A percentile compares a stretch with the other conserved stretches of the same genome.
phyloP scores from a whole-genome alignment of 2,888 invertebrate genomes.

The Apodemia duryi region DNA sequence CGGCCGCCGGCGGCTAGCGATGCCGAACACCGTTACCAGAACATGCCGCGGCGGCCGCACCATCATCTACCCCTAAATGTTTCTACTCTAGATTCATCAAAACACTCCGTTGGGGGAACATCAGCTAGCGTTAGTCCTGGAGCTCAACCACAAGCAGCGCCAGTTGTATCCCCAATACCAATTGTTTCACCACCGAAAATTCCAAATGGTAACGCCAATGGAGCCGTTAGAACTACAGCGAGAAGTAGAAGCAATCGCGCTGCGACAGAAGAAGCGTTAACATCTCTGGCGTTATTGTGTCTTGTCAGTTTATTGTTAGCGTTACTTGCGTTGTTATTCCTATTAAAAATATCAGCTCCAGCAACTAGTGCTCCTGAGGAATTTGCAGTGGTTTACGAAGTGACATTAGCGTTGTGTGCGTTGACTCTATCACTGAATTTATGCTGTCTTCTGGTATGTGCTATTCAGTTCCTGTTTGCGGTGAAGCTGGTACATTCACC shows the following conservation, averaged over 20 bases:
- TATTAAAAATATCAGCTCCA: slow-evolving; percentile 89
- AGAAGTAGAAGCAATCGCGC: slow-evolving; percentile 59
- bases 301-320: slow-evolving; percentile 91
- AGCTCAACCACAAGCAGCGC: slow-evolving; percentile 50
- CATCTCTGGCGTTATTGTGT: slow-evolving; percentile 91
- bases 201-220: slow-evolving; percentile 78
- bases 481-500: slow-evolving; percentile 94
- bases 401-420: slow-evolving; percentile 93
- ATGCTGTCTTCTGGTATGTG: slow-evolving; percentile 94
- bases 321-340: slow-evolving; percentile 89
- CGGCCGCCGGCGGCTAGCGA: slow-evolving; percentile 76
- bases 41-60: slow-evolving; percentile 79
- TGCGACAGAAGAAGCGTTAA: slow-evolving; percentile 85
- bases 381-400: slow-evolving; percentile 93
- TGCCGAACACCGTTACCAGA: slow-evolving; percentile 77
- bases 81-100: slow-evolving; percentile 83
- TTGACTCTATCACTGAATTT: slow-evolving; percentile 92
- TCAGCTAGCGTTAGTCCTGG: slow-evolving; percentile 80
- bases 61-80: slow-evolving; percentile 83
- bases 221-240: slow-evolving; percentile 54
- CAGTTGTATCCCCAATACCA: slow-evolving; percentile 52
- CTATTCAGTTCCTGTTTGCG: slow-evolving; percentile 95
- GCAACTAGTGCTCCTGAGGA: slow-evolving; percentile 84
- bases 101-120: slow-evolving; percentile 81
- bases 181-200: slow-evolving; percentile 67